Conservation (phyloP, 2,797 vertebrate species). For the Loriculus beryllinus region DNA sequence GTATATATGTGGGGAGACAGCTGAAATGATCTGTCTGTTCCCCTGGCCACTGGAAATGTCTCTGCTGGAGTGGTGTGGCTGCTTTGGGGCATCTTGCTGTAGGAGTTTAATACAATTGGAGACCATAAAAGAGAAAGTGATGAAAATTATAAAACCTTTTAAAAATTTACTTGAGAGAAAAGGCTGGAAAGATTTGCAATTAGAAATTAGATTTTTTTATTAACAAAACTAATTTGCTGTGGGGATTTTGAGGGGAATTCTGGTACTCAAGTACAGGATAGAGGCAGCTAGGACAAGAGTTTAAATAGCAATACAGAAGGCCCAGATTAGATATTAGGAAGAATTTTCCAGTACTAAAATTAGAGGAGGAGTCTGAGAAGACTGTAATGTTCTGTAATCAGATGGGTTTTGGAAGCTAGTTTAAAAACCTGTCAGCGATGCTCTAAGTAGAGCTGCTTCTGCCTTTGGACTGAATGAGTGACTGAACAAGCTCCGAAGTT, state of each 20-base stretch:
- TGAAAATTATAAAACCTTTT: not conserved
- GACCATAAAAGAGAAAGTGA: not conserved
- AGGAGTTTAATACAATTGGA: not conserved
- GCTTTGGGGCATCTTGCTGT: not conserved
- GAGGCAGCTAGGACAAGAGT: not conserved
- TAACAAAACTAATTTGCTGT: not conserved
- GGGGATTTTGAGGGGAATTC: not conserved
- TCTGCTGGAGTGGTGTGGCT: not conserved
- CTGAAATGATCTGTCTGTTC: not conserved
- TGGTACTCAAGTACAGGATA: not conserved
- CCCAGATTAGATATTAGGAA: not conserved
- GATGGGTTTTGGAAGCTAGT: not conserved
- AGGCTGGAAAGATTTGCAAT: not conserved
- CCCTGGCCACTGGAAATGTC: not conserved
- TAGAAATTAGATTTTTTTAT: not conserved
- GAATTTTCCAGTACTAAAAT: not conserved
- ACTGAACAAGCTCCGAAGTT: not conserved
- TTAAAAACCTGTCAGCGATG: not conserved
- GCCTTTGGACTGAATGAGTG: not conserved
- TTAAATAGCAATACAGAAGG: not conserved
- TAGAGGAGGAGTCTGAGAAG: not conserved
- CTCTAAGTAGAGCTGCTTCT: not conserved
- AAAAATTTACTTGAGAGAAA: not conserved
- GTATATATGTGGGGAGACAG: not conserved
- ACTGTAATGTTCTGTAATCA: not conserved